Evolutionary conservation across 2,888 invertebrate species (phyloP), one percentile per base, ranked within the genome.

Genomic region (Metalampra italica): DNA sequence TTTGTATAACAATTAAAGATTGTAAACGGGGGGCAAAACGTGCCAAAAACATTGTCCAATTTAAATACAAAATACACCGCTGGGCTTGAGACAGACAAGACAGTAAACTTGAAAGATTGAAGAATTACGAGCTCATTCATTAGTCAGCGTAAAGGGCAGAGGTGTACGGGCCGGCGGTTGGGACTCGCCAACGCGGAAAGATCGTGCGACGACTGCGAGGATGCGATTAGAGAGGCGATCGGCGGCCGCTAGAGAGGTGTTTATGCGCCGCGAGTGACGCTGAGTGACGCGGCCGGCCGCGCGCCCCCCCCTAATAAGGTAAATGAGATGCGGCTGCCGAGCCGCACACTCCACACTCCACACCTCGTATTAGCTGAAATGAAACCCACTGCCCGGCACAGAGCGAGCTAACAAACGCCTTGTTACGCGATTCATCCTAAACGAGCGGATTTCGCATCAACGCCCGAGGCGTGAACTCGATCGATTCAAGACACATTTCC

Each of bases 211-310:
- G 53, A 57, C 43, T 54, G 57, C 54, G 48, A 53, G 45, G 51
- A 50, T 64, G 41, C 64, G 71, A 71, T 75, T 68, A 69, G 69
- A 66, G 65, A 59, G 55, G 63, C 67, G 73, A 72, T 75, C 70
- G 68, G 65, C 59, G 59, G 66, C 61, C 66, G 70, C 64, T 73
- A 75, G 72, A 72, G 73, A 77, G 79, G 82, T 82, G 79, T 82
- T 81, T 78, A 80, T 80, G 73, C 73, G 68, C 61, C 55, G 52
- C 60, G 61, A 61, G 65, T 75, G 84, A 83, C 82, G 73, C 80
- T 83, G 84, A 86, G 78, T 81, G 84, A 84, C 82, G 78, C 73
- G 75, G 62, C 75, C 77, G 68, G 69, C 77, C 71, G 66, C 71
- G 69, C 62, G 66, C 59, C 49, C 56, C 62, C 52, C 69, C 81